Percentiles rank a stretch among this genome's conserved stretches.
phyloP scores from a whole-genome alignment of 1,140 invertebrate genomes.

The Lineus longissimus region DNA sequence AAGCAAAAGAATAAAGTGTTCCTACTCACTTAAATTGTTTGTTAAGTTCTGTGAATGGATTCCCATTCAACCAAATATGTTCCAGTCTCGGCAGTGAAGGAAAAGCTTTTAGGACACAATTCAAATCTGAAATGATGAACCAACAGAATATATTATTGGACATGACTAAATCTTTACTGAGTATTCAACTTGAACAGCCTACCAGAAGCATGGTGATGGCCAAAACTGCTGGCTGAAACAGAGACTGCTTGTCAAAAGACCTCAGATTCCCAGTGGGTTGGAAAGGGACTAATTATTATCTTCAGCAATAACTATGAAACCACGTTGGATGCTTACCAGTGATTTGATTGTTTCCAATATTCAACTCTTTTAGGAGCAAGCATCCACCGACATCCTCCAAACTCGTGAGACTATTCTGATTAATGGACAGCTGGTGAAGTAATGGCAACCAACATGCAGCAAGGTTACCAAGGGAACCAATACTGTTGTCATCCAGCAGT shows the following conservation, averaged over 20 bases:
- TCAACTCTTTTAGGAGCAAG: constrained; percentile 25
- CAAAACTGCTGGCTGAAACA: too few species aligned
- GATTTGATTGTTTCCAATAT: constrained; percentile 39
- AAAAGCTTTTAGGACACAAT: constrained; percentile 10
- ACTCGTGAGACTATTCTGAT: constrained; percentile 30
- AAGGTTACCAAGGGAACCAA: constrained; percentile 28
- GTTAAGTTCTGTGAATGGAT: constrained; percentile 20
- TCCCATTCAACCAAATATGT: constrained; percentile 20
- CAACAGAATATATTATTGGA: neutral
- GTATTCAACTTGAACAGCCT: neutral
- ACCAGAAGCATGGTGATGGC: too few species aligned
- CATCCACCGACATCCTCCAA: neutral
- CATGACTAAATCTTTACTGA: neutral
- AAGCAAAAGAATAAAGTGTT: too few species aligned
- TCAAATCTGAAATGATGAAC: constrained; percentile 6
- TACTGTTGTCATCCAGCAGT: constrained; percentile 44
- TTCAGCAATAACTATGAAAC: neutral
- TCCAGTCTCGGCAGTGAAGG: constrained; percentile 17
- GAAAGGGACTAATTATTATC: neutral
- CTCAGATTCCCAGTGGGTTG: neutral
- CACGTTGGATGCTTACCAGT: constrained; percentile 25
- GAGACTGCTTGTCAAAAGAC: neutral
- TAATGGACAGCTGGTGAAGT: constrained; percentile 28
- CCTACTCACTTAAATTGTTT: neutral
- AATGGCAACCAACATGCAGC: constrained; percentile 36